Conservation (phyloP, 2,888 invertebrate species). For the Lithophane ornitopus region DNA sequence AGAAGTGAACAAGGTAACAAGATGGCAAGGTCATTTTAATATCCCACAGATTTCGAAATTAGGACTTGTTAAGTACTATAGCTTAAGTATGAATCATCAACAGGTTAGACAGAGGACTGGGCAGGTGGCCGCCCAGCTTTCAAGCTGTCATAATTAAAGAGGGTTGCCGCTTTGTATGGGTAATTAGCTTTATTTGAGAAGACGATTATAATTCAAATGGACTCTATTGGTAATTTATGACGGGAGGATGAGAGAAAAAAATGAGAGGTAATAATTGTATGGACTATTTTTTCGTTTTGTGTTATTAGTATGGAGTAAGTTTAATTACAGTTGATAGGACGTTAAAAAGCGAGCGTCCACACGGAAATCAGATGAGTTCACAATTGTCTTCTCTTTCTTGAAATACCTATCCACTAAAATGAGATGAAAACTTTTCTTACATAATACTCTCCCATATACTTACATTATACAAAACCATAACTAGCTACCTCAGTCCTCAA, state of each 20-base stretch:
- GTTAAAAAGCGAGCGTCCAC: not conserved
- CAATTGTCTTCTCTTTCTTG: not conserved
- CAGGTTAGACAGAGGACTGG: conserved; percentile 65
- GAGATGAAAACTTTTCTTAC: conserved; percentile 22
- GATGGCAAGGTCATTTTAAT: conserved; percentile 37
- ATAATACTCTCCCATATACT: conserved; percentile 39
- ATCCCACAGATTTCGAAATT: conserved; percentile 54
- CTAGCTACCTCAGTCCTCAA: conserved; percentile 65
- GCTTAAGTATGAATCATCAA: conserved; percentile 66
- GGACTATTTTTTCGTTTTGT: conserved; percentile 8
- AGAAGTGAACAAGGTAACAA: conserved; percentile 10
- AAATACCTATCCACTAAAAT: not conserved
- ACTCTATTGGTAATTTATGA: conserved; percentile 51
- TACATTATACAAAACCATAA: conserved; percentile 60
- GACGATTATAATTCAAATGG: conserved; percentile 62
- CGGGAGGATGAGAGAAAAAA: conserved; percentile 10
- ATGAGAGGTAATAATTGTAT: conserved; percentile 9
- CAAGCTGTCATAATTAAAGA: conserved; percentile 80
- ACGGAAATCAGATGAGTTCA: not conserved
- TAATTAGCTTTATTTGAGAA: conserved; percentile 76
- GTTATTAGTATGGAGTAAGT: conserved; percentile 3
- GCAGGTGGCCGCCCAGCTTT: conserved; percentile 73
- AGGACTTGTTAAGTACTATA: conserved; percentile 45
- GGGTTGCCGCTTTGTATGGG: conserved; percentile 70
- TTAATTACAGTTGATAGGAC: conserved; percentile 24